Percentiles rank a stretch among this genome's conserved stretches.
phyloP scores from a whole-genome alignment of 2,797 vertebrate genomes.

The Falco cherrug region DNA sequence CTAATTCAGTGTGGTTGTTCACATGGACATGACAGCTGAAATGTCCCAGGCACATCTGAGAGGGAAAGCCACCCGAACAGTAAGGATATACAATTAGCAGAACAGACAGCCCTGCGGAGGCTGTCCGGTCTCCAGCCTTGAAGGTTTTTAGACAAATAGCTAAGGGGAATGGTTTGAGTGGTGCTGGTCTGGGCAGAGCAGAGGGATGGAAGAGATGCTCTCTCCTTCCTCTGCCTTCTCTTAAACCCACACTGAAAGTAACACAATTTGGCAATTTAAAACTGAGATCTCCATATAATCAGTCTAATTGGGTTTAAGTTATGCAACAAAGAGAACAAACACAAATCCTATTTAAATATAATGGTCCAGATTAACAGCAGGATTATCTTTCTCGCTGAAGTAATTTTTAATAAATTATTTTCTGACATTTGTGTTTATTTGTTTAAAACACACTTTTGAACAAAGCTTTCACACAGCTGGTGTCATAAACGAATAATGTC shows the following conservation, averaged over 20 bases:
- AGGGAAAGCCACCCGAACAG: background rate
- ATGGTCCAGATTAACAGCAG: background rate
- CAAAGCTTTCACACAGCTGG: background rate
- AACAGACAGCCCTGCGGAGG: fast-evolving
- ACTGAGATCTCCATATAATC: background rate
- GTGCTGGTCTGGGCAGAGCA: background rate
- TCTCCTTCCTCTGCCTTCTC: background rate
- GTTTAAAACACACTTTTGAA: background rate
- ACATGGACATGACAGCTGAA: background rate
- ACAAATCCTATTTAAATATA: background rate
- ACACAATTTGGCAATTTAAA: background rate
- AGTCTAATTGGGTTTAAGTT: background rate
- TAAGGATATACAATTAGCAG: fast-evolving
- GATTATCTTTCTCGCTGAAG: background rate
- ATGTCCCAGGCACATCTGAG: background rate
- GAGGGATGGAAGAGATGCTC: background rate
- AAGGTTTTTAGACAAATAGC: background rate
- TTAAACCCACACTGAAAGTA: background rate
- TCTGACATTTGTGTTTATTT: background rate
- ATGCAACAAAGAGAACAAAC: background rate
- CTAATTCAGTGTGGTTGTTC: background rate
- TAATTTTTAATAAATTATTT: background rate
- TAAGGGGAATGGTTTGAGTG: background rate
- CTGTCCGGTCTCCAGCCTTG: background rate
- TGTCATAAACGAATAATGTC: background rate